These are phyloP conservation scores for Mesorhabditis sp. DNA, from an alignment of 2,888 invertebrate species.

Conservation along the genomic window DNA sequence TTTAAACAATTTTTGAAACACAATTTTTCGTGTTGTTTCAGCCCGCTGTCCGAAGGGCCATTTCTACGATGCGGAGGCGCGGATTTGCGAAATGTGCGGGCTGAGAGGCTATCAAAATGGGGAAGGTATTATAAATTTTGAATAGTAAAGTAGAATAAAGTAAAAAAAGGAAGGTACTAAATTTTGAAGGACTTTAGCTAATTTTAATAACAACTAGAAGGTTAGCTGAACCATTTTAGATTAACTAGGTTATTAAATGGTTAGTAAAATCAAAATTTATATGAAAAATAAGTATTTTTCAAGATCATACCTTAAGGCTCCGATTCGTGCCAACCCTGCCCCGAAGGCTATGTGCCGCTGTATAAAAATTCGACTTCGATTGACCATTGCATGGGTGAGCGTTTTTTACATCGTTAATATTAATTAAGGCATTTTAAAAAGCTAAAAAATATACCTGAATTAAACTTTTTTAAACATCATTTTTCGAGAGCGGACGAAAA, in stretches of 20 bases:
- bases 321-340: conserved; percentile 24
- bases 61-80: conserved; percentile 26
- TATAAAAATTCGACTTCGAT: conserved; percentile 30
- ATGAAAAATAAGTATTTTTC: background rate
- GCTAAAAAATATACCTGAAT: too few relatives aligned
- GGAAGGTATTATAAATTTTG: background rate
- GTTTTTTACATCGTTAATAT: too few relatives aligned
- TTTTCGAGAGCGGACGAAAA: background rate
- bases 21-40: conserved; percentile 11
- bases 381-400: conserved; percentile 28
- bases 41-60: conserved; percentile 35
- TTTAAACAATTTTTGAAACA: background rate
- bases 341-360: conserved; percentile 32
- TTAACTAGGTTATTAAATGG: background rate
- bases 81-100: conserved; percentile 36
- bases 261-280: background rate
- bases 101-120: conserved; percentile 30
- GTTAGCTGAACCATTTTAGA: background rate
- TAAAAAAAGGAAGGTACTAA: background rate
- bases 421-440: too few relatives aligned
- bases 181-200: background rate
- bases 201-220: background rate
- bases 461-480: too few relatives aligned
- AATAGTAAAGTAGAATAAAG: background rate
- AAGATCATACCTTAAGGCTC: background rate